Base-by-base conservation (phyloP, 2,797 vertebrate species). In the Trematomus bernacchii region DNA sequence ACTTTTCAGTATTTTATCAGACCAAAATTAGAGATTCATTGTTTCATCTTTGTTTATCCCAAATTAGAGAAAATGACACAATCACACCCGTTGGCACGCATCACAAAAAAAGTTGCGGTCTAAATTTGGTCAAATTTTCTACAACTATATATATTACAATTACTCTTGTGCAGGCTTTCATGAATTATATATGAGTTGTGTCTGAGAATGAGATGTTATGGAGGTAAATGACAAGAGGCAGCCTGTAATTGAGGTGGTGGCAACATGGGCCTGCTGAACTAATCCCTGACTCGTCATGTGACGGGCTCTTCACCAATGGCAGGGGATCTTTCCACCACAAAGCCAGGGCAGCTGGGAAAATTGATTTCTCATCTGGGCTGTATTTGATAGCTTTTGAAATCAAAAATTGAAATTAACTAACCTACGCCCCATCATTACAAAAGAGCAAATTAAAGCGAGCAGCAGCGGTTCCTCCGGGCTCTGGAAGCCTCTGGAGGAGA, bases 331-430 rank as follows among this genome's bases (percentile, higher is more conserved):
- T 92, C 83, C 76, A 84, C 95, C 96, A 97, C 97, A 97, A 97
- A 97, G 97, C 97, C 96, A 91, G 97, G 95, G 97, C 97, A 97
- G 97, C 98, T 98, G 97, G 98, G 98, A 98, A 99, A 99, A 99
- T 99, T 99, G 98, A 99, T 99, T 99, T 99, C 96, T 99, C 98
- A 98, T 99, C 97, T 97, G 96, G 98, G 98, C 96, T 95, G 96
- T 98, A 97, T 99, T 99, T 99, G 98, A 99, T 99, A 98, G 97
- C 98, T 99, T 99, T 98, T 97, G 97, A 99, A 99, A 99, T 99
- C 96, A 97, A 98, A 99, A 99, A 99, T 99, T 99, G 96, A 99
- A 99, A 99, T 99, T 96, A 99, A 98, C 97, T 98, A 99, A 99
- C 98, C 98, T 98, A 95, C 96, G 96, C 96, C 97, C 98, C 69